Base-by-base conservation (phyloP, 1,140 invertebrate genomes). In the Drosophila tani region DNA sequence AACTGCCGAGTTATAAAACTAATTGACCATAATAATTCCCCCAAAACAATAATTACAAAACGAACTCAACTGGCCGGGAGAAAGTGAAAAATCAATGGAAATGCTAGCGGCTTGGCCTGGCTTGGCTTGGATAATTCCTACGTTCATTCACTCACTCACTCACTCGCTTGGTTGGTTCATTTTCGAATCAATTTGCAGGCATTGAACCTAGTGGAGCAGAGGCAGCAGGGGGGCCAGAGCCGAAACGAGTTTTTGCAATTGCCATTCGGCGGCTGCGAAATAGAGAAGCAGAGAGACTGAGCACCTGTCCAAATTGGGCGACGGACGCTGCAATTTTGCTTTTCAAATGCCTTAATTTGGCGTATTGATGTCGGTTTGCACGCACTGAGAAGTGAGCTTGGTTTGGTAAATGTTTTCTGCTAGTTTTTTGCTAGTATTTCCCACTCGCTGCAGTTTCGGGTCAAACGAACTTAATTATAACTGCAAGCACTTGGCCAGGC, bases 71-170 rank as follows among this genome's bases (percentile, higher is more conserved):
- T 46, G 50, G 35, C 29, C 69, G n/a, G 43, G 82, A 87, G 83
- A 86, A 86, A 86, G 83, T 87, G 83, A 87, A 86, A 83, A 86
- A 73, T 79, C 75, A 63, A 69, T 76, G 73, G 29, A 79, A 82
- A 83, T 66, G 51, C 64, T 49, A 38, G 41, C 32, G 32, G 32
- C 32, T 11, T 35, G 32, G 32, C 29, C 8, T 40, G 27, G 47
- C 51, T 57, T 50, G 21, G 50, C 45, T 69, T 69, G 49, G 63
- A 58, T 57, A 49, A 49, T 67, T 59, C 63, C 35, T 50, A 35
- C 47, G 41, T 45, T 60, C 41, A 19, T 62, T 67, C 64, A 58
- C 32, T 63, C 27, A 19, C 59, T 68, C 41, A 58, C 51, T 17
- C 69, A 71, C 41, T 67, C 29, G 17, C 49, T 67, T 59, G 40